Conservation (phyloP, 2,113 vertebrate genomes). For the Albula glossodonta region DNA sequence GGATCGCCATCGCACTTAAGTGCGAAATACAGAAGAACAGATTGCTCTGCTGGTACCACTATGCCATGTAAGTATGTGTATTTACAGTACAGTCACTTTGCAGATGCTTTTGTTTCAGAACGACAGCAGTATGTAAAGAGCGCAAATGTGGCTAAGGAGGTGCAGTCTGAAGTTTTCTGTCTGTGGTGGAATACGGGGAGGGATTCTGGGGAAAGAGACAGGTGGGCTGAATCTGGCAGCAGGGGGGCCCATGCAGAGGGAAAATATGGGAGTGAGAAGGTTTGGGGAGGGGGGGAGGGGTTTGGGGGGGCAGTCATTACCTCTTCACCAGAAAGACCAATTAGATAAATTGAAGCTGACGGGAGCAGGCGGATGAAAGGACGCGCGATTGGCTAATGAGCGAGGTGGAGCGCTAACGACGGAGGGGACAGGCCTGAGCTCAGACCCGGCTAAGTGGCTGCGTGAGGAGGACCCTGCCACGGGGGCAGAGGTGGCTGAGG, state of each 20-base stretch:
- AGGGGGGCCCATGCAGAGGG: neutral
- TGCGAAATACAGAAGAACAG: too few species aligned
- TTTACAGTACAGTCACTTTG: too few species aligned
- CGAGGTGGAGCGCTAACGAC: slow-evolving; percentile 50
- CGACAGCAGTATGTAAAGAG: neutral
- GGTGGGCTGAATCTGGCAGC: slow-evolving; percentile 25
- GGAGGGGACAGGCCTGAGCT: slow-evolving; percentile 53
- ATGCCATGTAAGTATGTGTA: too few species aligned
- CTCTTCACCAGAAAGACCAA: slow-evolving; percentile 69
- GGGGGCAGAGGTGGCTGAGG: slow-evolving; percentile 26
- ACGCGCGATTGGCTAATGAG: slow-evolving; percentile 54
- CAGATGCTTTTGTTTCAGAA: too few species aligned
- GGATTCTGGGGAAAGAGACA: slow-evolving; percentile 24
- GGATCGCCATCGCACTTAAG: too few species aligned
- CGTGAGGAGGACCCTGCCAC: slow-evolving; percentile 32
- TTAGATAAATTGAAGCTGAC: slow-evolving; percentile 74
- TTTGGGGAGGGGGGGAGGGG: neutral
- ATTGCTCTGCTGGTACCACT: too few species aligned
- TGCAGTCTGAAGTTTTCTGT: too few species aligned
- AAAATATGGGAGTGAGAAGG: neutral
- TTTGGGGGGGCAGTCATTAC: slow-evolving; percentile 56
- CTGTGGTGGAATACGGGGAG: too few species aligned
- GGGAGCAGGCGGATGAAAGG: slow-evolving; percentile 65
- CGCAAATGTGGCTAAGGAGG: slow-evolving; percentile 1
- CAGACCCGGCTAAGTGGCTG: slow-evolving; percentile 63